Conservation (phyloP, 2,113 vertebrate genomes). For the Sigmodon hispidus region DNA sequence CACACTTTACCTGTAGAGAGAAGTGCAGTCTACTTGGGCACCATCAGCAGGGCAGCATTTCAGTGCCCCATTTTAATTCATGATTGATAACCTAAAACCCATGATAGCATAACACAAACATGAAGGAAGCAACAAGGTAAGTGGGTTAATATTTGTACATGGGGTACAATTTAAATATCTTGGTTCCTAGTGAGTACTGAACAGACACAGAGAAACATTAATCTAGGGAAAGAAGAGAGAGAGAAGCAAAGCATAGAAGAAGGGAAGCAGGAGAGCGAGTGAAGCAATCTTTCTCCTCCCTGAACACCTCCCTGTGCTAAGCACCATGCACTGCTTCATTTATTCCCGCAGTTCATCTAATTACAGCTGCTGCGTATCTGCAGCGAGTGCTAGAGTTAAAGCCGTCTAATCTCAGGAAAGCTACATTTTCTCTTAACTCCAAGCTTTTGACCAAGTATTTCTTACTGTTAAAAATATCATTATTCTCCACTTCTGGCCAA, state of each 20-base stretch:
- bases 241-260: too few species aligned
- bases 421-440: background rate
- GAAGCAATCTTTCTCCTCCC: background rate
- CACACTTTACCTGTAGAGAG: accelerated
- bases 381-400: background rate
- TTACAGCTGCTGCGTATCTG: background rate
- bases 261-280: background rate
- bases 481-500: too few species aligned
- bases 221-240: background rate
- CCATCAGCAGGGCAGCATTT: background rate
- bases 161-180: background rate
- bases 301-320: conserved; percentile 10
- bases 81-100: background rate
- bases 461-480: background rate
- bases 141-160: background rate
- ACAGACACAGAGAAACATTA: background rate
- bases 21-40: background rate
- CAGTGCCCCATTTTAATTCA: background rate
- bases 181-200: background rate
- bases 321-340: background rate
- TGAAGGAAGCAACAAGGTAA: background rate
- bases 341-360: background rate
- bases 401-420: background rate
- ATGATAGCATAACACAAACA: background rate
- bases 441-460: background rate